Evolutionary conservation across 1,140 invertebrate genomes (phyloP), one percentile per base, ranked within the genome.

Genomic region (Ceratina calcarata): DNA sequence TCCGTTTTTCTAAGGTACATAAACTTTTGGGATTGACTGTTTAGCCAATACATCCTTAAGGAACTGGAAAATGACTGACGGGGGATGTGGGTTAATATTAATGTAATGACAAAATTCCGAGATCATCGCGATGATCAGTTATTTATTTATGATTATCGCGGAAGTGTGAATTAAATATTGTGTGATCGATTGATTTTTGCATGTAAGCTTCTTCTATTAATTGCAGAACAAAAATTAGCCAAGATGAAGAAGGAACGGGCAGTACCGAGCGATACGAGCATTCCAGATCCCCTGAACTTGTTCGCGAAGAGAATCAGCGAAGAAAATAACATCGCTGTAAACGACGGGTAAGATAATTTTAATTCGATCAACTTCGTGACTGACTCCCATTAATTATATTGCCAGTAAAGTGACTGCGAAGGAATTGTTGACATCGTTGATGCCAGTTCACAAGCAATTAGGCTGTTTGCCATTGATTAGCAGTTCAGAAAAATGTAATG

Each of bases 401-500:
- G 10, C 1, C 32, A 83, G 82, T 6, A 73, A 77, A 69, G 58
- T 77, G 27, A 61, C 68, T 13, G n/a, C 72, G 18, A 81, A 58
- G 24, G 79, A 77, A 20, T 37, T 83, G 37, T 51, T 83, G 45
- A 78, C 73, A 37, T 20, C 45, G 22, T 10, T 83, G 68, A 51
- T 37, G 51, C 60, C 68, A 45, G 16, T 16, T 22, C 24, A 27
- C 15, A 27, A 16, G 37, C 69, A 45, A n/a, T 22, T n/a, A 49
- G 61, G 20, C 24, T 79, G 68, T 22, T 45, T 78, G 45, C 66
- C 58, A 22, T 4, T n/a, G 22, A 49, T n/a, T 49, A 16, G 12
- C 7, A 66, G 20, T 16, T 58, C 49, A 20, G 60, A 45, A 22
- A 58, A 20, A 58, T 66, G 51, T 32, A 22, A 73, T 2, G 53